These are phyloP conservation scores for Conopomorpha cramerella DNA, from an alignment of 1,140 invertebrate species.

Conservation along the genomic window DNA sequence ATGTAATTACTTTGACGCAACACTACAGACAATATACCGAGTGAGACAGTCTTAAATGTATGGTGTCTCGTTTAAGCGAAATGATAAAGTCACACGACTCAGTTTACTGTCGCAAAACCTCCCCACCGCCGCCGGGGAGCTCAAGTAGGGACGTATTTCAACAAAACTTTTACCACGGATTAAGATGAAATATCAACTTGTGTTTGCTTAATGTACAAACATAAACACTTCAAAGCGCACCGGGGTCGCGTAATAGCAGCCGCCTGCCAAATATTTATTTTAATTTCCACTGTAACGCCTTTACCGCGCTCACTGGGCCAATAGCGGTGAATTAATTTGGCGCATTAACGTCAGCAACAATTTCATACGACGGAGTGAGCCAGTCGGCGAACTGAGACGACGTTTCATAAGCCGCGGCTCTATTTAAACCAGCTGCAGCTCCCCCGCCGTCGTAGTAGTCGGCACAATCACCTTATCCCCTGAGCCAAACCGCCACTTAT, in stretches of 20 bases:
- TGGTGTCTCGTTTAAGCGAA: background rate
- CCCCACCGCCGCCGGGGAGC: background rate
- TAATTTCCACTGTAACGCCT: slow-evolving; percentile 47
- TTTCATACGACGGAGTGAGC: slow-evolving; percentile 1
- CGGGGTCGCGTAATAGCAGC: slow-evolving; percentile 43
- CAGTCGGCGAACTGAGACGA: background rate
- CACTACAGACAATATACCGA: background rate
- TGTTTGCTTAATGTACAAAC: slow-evolving; percentile 52
- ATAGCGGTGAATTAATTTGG: slow-evolving; percentile 24
- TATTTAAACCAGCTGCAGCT: slow-evolving; percentile 4
- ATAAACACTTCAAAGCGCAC: slow-evolving; percentile 39
- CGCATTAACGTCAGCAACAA: slow-evolving; percentile 2
- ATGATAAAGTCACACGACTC: background rate
- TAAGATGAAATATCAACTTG: slow-evolving; percentile 39
- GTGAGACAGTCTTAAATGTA: background rate
- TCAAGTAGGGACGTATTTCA: slow-evolving; percentile 6
- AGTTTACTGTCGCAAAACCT: too few species aligned
- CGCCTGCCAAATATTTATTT: slow-evolving; percentile 54
- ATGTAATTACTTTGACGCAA: slow-evolving; percentile 12
- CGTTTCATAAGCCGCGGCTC: slow-evolving; percentile 4
- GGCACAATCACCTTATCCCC: too few species aligned
- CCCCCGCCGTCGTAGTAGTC: slow-evolving; percentile 6
- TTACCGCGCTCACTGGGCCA: slow-evolving; percentile 15
- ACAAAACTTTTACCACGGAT: slow-evolving; percentile 24
- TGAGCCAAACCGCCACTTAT: too few species aligned